Evolutionary conservation across 37 sponge, comb jelly and placozoan genomes (phyloP), one percentile per base, ranked within the genome.

Genomic region (Ephydatia muelleri): DNA sequence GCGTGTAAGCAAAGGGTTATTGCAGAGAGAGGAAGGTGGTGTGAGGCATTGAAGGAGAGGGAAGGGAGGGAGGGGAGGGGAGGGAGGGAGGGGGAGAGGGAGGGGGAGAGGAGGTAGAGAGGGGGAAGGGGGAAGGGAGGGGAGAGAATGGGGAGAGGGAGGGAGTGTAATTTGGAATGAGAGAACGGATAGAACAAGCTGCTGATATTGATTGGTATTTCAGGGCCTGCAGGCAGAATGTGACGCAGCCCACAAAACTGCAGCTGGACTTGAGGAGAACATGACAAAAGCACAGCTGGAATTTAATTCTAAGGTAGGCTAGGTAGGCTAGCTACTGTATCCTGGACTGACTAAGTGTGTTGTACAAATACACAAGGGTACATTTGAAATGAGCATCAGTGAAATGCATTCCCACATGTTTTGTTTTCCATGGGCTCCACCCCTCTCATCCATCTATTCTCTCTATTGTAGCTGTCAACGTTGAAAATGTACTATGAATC

Each of bases 191-290:
- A n/a, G n/a, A n/a, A n/a, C n/a, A n/a, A n/a, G n/a, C n/a, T n/a
- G n/a, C n/a, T n/a, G 27, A 43, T 43, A 43, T 43, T 3, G 3
- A 5, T 29, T 29, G 69, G 5, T 73, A 5, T 73, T 16, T 31
- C 32, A 80, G 80, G 8, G 33, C 31, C 34, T 80, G 29, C 80
- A 65, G 21, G 29, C 49, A 33, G 80, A 80, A 21, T 26, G 27
- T 49, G 80, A 80, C 33, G 66, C 67, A 26, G 67, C 67, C 27
- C 80, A 80, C 33, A 80, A 57, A 27, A 65, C 30, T 29, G 27
- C 30, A 14, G 23, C 30, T 23, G 67, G 64, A 67, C 35, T 80
- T 28, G 67, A 80, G 33, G 80, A 80, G 32, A 49, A 36, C 13
- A 28, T 23, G 29, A 25, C 30, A 31, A 30, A 5, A 23, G 23